Percentiles rank a stretch among this genome's conserved stretches.
Evolutionary conservation across 2,113 vertebrate genomes (phyloP).

Genomic region (Ictalurus furcatus): DNA sequence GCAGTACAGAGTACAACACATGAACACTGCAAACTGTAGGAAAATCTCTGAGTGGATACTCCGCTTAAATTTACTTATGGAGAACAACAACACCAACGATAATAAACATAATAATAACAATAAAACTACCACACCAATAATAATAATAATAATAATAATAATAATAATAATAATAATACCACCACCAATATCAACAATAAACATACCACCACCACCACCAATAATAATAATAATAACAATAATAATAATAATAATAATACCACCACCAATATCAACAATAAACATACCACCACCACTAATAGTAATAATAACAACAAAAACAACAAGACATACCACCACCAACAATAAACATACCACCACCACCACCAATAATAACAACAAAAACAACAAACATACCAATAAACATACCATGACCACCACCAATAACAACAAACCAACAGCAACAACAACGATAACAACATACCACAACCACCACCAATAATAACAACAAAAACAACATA

Average conservation of each 20-base stretch:
- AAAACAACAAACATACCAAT: background rate
- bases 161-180: background rate
- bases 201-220: background rate
- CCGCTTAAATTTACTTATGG: background rate
- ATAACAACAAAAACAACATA: background rate
- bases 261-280: background rate
- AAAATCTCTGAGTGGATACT: background rate
- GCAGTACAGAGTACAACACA: background rate
- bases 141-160: background rate
- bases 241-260: no score
- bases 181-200: background rate
- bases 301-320: no score
- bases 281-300: background rate
- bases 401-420: no score
- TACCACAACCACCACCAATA: background rate
- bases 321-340: no score
- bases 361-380: background rate
- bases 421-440: background rate
- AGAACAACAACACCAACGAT: background rate
- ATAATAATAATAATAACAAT: no score
- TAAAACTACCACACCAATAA: background rate
- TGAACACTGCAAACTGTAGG: background rate
- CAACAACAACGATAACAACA: background rate
- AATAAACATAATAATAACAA: background rate
- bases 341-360: no score